phyloP scores from a whole-genome alignment of 2,888 invertebrate genomes.

The Masnerella sp. region DNA sequence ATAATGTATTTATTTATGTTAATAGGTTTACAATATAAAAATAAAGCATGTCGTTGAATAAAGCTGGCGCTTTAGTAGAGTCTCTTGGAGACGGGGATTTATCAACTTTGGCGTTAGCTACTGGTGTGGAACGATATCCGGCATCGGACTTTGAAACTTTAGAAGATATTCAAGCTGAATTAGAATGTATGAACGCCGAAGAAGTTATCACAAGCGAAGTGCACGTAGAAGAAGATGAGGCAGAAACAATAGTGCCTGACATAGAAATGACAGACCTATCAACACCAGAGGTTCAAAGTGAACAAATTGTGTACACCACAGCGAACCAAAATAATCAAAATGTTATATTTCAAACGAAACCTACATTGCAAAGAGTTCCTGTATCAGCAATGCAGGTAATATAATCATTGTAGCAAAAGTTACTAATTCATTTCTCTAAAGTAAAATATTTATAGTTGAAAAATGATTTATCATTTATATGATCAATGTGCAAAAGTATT shows the following conservation, averaged over 20 bases:
- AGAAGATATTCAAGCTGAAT: slow-evolving; percentile 77
- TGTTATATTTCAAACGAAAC: slow-evolving; percentile 74
- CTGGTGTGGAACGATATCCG: slow-evolving; percentile 70
- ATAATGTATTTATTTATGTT: no score
- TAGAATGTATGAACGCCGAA: slow-evolving; percentile 75
- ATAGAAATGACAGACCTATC: slow-evolving; percentile 73
- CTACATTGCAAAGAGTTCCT: slow-evolving; percentile 74
- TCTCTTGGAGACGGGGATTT: slow-evolving; percentile 71
- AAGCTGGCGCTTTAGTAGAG: slow-evolving; percentile 72
- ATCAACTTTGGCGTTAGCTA: slow-evolving; percentile 69
- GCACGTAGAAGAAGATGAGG: slow-evolving; percentile 66
- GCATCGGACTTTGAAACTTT: slow-evolving; percentile 76
- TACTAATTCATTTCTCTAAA: no score
- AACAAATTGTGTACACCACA: slow-evolving; percentile 72
- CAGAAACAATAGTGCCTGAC: slow-evolving; percentile 70
- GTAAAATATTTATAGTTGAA: not conserved
- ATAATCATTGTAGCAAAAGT: no score
- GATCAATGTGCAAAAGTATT: no score
- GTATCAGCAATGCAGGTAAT: slow-evolving; percentile 71
- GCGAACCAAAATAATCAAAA: slow-evolving; percentile 72
- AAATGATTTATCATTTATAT: not conserved
- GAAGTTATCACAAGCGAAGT: slow-evolving; percentile 75
- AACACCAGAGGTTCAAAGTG: slow-evolving; percentile 64
- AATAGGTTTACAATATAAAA: no score
- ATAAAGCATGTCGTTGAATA: slow-evolving; percentile 75